Evolutionary conservation across 2,113 vertebrate genomes (phyloP).

Genomic region (Oreochromis tanganicae): DNA sequence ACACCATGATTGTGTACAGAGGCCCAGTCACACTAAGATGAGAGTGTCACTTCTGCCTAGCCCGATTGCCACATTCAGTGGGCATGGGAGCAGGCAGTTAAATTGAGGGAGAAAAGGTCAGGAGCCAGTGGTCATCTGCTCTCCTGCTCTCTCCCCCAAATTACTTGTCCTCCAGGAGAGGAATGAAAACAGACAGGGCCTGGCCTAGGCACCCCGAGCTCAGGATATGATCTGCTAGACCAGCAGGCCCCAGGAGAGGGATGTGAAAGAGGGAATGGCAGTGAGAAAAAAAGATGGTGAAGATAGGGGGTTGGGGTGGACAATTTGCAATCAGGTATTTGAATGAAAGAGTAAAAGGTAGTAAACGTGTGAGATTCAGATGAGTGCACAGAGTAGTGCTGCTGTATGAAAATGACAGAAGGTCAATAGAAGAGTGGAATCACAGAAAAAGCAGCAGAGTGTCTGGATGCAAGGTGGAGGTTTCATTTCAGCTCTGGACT

Average conservation of each 20-base stretch:
- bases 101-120: slow-evolving; percentile 87
- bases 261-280: slow-evolving; percentile 28
- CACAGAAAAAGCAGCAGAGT: not conserved
- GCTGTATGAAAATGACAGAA: slow-evolving; percentile 5
- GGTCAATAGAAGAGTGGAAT: slow-evolving; percentile 21
- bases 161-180: slow-evolving; percentile 67
- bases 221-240: slow-evolving; percentile 50
- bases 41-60: slow-evolving; percentile 76
- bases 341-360: not conserved
- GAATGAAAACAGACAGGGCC: slow-evolving; percentile 77
- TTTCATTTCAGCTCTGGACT: not conserved
- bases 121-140: slow-evolving; percentile 74
- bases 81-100: slow-evolving; percentile 58
- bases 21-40: slow-evolving; percentile 66
- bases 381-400: not conserved
- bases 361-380: slow-evolving; percentile 31
- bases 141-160: slow-evolving; percentile 68
- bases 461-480: not conserved
- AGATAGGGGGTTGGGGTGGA: not conserved
- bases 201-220: slow-evolving; percentile 50
- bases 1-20: slow-evolving; percentile 67
- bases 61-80: slow-evolving; percentile 73
- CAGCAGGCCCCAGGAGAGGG: slow-evolving; percentile 28
- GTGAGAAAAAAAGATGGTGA: not conserved
- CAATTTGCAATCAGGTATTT: not conserved